These are phyloP conservation scores for Lycopodina hypogea DNA, from an alignment of 37 sponge, comb jelly and placozoan species.

Conservation along the genomic window DNA sequence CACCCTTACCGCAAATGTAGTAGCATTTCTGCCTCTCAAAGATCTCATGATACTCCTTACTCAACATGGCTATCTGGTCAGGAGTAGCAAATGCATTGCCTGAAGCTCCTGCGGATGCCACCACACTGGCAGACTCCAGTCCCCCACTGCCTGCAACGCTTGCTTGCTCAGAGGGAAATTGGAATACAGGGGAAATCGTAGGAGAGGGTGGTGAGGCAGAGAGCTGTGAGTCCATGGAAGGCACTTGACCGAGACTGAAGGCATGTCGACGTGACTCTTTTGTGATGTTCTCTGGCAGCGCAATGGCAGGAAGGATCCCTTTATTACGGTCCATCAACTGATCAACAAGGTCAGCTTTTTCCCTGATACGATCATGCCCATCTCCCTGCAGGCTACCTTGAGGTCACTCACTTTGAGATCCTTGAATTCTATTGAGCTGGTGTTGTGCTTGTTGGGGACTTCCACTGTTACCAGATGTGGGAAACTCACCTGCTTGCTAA, in stretches of 20 bases:
- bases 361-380: conserved; percentile 81
- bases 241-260: conserved; percentile 2
- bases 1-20: conserved; percentile 45
- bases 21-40: conserved; percentile 45
- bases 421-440: conserved; percentile 45
- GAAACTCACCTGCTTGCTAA: conserved; percentile 2
- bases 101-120: neutral
- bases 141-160: too few relatives aligned
- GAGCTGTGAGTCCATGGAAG: conserved; percentile 30
- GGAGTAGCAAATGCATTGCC: neutral
- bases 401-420: conserved; percentile 73
- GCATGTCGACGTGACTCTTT: conserved; percentile 28
- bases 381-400: conserved; percentile 72
- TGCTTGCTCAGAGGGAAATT: conserved; percentile 34
- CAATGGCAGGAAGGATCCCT: conserved; percentile 51
- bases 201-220: conserved; percentile 39
- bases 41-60: conserved; percentile 48
- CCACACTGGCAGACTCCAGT: too few relatives aligned
- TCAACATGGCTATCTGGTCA: conserved; percentile 14
- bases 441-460: conserved; percentile 47
- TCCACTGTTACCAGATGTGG: conserved; percentile 56
- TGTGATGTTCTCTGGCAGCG: conserved; percentile 33
- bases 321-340: conserved; percentile 75
- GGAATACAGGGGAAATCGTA: conserved; percentile 44
- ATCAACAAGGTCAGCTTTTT: conserved; percentile 80